Base-by-base conservation (phyloP, 2,888 invertebrate genomes). In the Coleophora deauratella region DNA sequence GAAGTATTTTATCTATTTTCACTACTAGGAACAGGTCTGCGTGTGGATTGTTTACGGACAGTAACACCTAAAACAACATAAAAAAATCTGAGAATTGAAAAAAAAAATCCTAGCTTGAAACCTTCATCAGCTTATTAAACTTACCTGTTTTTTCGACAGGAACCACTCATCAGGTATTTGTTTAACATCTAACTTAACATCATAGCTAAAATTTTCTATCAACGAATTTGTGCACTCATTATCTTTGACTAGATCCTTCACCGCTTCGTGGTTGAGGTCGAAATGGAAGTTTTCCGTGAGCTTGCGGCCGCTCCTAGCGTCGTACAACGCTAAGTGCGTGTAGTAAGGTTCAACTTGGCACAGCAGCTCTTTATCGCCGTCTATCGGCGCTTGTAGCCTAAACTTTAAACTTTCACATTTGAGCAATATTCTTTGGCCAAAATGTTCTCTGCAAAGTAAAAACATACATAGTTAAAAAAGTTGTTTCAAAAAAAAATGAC, bases 301-400 rank as follows among this genome's bases (percentile, higher is more conserved):
- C 79, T 98, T 98, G 63, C 91, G 89, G 31, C 93, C 93, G 52
- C 91, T 91, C 62, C 92, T 91, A 6, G 93, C 94, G 85, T 99
- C 98, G 74, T 95, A 99, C 33, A 99, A 79, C 42, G 96, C 93
- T 52, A 99, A 77, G 37, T 93, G 91, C 13, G 97, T 93, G 66
- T 94, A 94, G 78, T 98, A 98, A 0, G 99, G 98, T 70, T 99
- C 99, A 40, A 98, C 93, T 87, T 93, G 93, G 61, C 91, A 91
- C 42, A 93, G 66, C 40, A 91, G 86, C 53, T 94, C 93, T 49
- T 90, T 91, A 40, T 93, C 93, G 43, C 90, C 90, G 40, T 92
- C 91, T 51, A 93, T 88, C 2, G 91, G 91, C 43, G 93, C 92
- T 86, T 96, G 96, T 51, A 97, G 86, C 50, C 93, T 90, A 76